These are phyloP conservation scores for Babyrousa celebensis DNA, from an alignment of 2,797 vertebrate species.

Conservation along the genomic window DNA sequence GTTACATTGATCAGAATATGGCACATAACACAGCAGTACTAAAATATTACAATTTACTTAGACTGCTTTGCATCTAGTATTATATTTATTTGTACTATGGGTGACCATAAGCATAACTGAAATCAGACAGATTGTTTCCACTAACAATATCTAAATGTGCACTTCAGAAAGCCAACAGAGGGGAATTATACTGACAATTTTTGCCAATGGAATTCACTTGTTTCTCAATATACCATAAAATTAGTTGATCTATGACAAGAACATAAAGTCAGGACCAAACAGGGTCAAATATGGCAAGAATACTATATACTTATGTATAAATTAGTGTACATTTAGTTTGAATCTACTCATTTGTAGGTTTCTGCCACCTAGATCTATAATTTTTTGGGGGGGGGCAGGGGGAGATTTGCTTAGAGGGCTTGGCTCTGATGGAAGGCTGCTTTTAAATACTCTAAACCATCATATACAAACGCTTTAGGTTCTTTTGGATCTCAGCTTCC, in stretches of 20 bases:
- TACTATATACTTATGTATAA: background rate
- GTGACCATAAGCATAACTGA: background rate
- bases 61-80: background rate
- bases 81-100: background rate
- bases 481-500: conserved; percentile 39
- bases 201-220: background rate
- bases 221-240: conserved; percentile 59
- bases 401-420: background rate
- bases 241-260: conserved; percentile 38
- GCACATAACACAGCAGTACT: conserved; percentile 29
- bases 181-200: background rate
- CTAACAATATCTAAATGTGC: background rate
- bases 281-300: conserved; percentile 27
- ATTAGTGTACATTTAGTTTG: background rate
- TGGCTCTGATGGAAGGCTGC: background rate
- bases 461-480: conserved; percentile 14
- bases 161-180: background rate
- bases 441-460: conserved; percentile 33
- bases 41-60: conserved; percentile 46
- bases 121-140: background rate
- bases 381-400: background rate
- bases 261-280: conserved; percentile 12
- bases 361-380: background rate
- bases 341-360: conserved; percentile 39
- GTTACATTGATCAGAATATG: conserved; percentile 71